phyloP scores from a whole-genome alignment of 2,797 vertebrate species.

The Sebastolobus alascanus region DNA sequence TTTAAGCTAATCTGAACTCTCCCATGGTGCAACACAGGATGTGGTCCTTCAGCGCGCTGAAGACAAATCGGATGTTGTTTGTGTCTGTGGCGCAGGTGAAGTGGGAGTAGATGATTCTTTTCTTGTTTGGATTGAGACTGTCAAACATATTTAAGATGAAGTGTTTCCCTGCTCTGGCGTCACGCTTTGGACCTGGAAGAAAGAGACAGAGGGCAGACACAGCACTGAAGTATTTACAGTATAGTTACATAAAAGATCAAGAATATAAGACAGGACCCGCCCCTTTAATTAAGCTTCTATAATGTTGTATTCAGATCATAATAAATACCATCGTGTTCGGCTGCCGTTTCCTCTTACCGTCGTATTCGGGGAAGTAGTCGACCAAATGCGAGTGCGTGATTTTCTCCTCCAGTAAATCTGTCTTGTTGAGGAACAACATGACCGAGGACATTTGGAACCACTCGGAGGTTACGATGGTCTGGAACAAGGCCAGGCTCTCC shows the following conservation, averaged over 20 bases:
- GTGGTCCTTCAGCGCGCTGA: neutral
- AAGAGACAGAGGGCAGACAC: neutral
- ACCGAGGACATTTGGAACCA: neutral
- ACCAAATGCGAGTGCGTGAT: neutral
- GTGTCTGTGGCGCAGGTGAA: neutral
- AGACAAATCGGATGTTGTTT: neutral
- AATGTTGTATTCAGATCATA: neutral
- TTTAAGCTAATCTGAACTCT: neutral
- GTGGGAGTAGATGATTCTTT: neutral
- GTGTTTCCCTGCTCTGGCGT: neutral
- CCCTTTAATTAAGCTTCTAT: too few relatives aligned
- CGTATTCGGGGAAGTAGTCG: neutral
- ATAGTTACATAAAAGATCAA: neutral
- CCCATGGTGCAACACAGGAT: neutral
- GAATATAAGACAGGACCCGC: too few relatives aligned
- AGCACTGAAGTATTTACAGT: neutral
- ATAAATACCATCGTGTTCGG: neutral
- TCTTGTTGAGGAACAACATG: neutral
- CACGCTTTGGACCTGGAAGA: neutral
- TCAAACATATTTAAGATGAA: neutral
- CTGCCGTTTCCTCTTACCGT: neutral
- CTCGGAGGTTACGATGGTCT: neutral
- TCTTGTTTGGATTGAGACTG: neutral
- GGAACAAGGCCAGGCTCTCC: neutral
- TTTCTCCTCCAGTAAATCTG: neutral